phyloP scores from a whole-genome alignment of 2,113 vertebrate species.

The Morone chrysops region DNA sequence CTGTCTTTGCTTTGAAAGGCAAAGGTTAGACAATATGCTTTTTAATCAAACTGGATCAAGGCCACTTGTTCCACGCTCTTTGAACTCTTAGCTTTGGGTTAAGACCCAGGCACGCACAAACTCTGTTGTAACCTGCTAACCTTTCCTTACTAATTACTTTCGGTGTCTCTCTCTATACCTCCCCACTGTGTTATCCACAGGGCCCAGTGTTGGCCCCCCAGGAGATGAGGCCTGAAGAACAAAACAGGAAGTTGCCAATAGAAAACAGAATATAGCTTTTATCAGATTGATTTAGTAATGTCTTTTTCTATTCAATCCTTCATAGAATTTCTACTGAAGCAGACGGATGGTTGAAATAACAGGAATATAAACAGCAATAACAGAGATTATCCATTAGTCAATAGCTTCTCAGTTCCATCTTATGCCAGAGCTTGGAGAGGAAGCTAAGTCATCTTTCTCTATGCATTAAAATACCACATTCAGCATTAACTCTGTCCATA shows the following conservation, averaged over 20 bases:
- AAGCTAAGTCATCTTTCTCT: slow-evolving; percentile 2
- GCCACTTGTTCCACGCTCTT: neutral
- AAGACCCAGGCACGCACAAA: neutral
- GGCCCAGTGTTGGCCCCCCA: neutral
- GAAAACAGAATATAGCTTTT: neutral
- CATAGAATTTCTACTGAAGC: neutral
- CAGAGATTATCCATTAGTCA: neutral
- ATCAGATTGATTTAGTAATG: neutral
- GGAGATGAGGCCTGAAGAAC: neutral
- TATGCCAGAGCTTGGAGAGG: neutral
- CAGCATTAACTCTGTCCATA: slow-evolving; percentile 1
- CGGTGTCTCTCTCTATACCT: neutral
- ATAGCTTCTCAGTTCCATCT: neutral
- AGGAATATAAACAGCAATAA: slow-evolving; percentile 9
- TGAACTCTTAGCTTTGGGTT: neutral
- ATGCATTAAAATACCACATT: slow-evolving; percentile 8
- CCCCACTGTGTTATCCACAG: neutral
- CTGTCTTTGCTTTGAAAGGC: slow-evolving; percentile 21
- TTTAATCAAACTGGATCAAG: slow-evolving; percentile 48
- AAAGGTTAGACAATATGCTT: slow-evolving; percentile 37
- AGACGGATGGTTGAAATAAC: neutral
- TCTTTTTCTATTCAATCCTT: neutral
- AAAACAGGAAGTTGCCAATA: neutral
- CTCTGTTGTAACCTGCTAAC: neutral
- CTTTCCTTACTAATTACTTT: slow-evolving; percentile 14